Base-by-base conservation (phyloP, 2,888 invertebrate genomes). In the Crematogaster levior region DNA sequence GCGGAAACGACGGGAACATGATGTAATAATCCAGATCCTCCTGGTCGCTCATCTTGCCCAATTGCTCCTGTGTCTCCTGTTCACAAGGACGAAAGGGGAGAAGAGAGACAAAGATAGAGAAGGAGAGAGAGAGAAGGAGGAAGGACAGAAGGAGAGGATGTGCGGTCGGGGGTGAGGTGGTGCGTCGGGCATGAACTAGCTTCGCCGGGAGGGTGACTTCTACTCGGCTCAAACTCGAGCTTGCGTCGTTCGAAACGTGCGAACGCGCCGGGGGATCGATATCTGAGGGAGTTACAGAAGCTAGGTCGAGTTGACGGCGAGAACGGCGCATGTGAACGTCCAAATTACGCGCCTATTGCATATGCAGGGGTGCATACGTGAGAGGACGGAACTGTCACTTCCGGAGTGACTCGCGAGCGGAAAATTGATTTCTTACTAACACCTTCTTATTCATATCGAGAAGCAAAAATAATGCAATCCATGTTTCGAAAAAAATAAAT, bases 11-110 rank as follows among this genome's bases (percentile, higher is more conserved):
- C 89, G 96, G 96, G 91, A 96, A 96, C 91, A 96, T 96, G 61
- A 96, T 96, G 92, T 96, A 96, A 94, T 96, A 96, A 88, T 96
- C 96, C 88, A 96, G 92, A 53, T 95, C 95, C 92, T 96, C 96
- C 81, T 91, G 90, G 56, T 92, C 90, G 75, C 86, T 89, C 92
- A 90, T 92, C 88, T 87, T 91, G 72, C 30, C 83, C 72, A 81
- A 68, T 75, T 61, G 79, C 82, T n/a, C n/a, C n/a, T 75, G 83
- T 86, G 82, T 75, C 61, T 86, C 84, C 80, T 88, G 80, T 68
- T 63, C 82, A 53, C 75, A 61, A 84, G 80, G 77, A 72, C 66
- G 82, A 79, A 73, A 84, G 60, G 79, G 61, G 63, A 40, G 53
- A 48, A 58, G 56, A 53, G 82, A 34, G 72, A 63, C 24, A 60